Conservation (phyloP, 1,140 invertebrate genomes). For the Zaprionus camerounensis region DNA sequence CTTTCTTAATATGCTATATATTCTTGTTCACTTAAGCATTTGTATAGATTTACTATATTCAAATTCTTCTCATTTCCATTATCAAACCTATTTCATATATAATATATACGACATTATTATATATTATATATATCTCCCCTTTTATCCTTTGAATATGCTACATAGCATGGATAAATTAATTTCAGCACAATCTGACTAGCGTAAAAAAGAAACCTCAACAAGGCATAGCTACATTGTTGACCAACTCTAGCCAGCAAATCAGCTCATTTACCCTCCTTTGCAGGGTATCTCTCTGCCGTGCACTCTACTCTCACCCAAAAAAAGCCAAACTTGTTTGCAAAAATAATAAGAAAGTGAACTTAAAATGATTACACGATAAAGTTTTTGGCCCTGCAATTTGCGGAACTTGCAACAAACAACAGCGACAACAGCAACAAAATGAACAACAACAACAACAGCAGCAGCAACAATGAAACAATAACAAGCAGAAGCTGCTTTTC, state of each 20-base stretch:
- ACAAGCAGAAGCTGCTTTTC: slow-evolving; percentile 17
- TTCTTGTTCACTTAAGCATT: no score
- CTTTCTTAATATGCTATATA: no score
- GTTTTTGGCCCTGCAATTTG: slow-evolving; percentile 76
- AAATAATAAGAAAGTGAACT: slow-evolving; percentile 81
- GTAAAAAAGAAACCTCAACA: no score
- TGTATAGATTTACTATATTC: no score
- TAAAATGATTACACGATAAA: slow-evolving; percentile 81
- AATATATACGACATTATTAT: no score
- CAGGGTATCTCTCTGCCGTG: not conserved
- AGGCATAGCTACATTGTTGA: no score
- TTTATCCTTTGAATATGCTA: not conserved
- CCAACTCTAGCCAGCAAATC: not conserved
- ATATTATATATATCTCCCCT: not conserved
- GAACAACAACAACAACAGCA: slow-evolving; percentile 14
- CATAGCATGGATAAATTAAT: not conserved
- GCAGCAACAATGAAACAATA: slow-evolving; percentile 2
- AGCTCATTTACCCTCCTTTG: not conserved
- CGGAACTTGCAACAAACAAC: slow-evolving; percentile 30
- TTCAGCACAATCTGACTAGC: not conserved
- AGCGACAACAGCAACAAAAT: slow-evolving; percentile 14
- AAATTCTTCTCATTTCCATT: no score
- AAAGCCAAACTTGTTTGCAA: slow-evolving; percentile 46
- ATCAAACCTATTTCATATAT: no score
- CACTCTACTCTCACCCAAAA: not conserved